Evolutionary conservation across 2,888 invertebrate genomes (phyloP).

Genomic region (Scaptomyza parva): DNA sequence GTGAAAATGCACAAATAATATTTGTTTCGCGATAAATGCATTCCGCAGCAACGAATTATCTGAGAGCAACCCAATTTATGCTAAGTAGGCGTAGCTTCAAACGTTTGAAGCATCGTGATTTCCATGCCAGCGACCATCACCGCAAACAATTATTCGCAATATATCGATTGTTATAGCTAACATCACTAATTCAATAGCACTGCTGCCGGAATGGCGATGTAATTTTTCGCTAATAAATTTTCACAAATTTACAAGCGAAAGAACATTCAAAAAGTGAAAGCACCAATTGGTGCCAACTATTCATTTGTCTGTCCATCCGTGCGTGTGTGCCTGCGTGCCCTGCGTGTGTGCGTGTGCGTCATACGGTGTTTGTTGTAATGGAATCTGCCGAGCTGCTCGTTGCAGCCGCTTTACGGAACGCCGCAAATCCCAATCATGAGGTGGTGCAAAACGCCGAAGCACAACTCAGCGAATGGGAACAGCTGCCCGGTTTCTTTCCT

Average conservation of each 20-base stretch:
- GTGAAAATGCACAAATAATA: too few species aligned
- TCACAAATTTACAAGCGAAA: constrained; percentile 18
- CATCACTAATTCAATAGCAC: constrained; percentile 55
- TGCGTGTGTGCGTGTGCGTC: constrained; percentile 3
- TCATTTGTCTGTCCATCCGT: constrained; percentile 19
- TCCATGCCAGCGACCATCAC: neutral
- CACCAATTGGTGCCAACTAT: neutral
- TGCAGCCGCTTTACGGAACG: constrained; percentile 89
- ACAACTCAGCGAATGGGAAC: constrained; percentile 95
- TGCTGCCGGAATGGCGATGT: constrained; percentile 58
- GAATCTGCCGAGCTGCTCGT: constrained; percentile 83
- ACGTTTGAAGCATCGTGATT: neutral
- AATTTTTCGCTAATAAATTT: constrained; percentile 58
- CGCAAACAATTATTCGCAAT: neutral
- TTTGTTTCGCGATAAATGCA: too few species aligned
- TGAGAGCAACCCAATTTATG: neutral
- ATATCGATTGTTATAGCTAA: constrained; percentile 35
- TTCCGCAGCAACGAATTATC: neutral
- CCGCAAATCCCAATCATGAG: constrained; percentile 93
- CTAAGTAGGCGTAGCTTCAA: neutral
- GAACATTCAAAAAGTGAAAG: neutral
- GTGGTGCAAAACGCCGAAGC: constrained; percentile 94
- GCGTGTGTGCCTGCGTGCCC: constrained; percentile 11
- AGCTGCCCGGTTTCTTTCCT: constrained; percentile 94
- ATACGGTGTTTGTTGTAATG: constrained; percentile 44